Base-by-base conservation (phyloP, 2,888 invertebrate species). In the Diloba caeruleocephala region DNA sequence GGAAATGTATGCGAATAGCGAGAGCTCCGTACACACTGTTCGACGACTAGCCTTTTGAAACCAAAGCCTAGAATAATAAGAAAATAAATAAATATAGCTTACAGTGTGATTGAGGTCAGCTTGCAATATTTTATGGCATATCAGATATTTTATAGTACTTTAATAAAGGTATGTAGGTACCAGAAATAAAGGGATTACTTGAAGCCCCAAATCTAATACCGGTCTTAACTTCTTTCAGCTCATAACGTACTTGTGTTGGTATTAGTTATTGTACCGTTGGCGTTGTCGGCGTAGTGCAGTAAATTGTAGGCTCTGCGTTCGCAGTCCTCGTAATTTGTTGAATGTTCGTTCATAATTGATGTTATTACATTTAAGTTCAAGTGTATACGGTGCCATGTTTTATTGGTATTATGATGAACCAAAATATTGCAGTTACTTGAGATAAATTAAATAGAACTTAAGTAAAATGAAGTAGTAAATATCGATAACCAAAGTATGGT, bases 161-260 rank as follows among this genome's bases (percentile, higher is more conserved):
- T 25, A 39, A 52, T 58, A 45, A 34, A 48, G 12, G 17, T n/a
- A n/a, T n/a, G n/a, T 33, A 5, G 34, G 25, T 39, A 48, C 61
- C 29, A 45, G 56, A 34, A 61, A 39, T 34, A 38, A 33, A 19
- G 34, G 49, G 48, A 74, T 66, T 66, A 55, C 34, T 55, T 31
- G 55, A 60, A 46, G 60, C 56, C 48, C 56, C 43, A 50, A 74
- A 69, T 73, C 61, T 55, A 54, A 52, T 41, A 14, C 60, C 48
- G 71, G 74, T 69, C 66, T 75, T 65, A 68, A 73, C 67, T 76
- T 76, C 74, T 75, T 74, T 76, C 78, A 72, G 73, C 51, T 43
- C 72, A 71, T 67, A 71, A 63, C 71, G 59, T 59, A 54, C 70
- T 68, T 61, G 44, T 73, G 74, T 69, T 68, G 71, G 69, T 72